These are phyloP conservation scores for Bembecia ichneumoniformis DNA, from an alignment of 2,888 invertebrate species.

Conservation along the genomic window DNA sequence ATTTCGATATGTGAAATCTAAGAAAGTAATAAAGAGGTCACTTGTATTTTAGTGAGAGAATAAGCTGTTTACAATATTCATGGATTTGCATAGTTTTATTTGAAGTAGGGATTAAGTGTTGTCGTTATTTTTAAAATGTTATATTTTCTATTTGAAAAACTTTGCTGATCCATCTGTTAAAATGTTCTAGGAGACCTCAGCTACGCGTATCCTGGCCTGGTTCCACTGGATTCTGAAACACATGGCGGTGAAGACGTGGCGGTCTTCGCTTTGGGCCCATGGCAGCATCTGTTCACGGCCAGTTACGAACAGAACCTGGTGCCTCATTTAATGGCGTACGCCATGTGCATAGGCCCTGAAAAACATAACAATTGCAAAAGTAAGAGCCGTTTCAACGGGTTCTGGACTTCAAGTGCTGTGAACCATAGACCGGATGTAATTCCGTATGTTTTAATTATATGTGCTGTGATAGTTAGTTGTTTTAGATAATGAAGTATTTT, in stretches of 20 bases:
- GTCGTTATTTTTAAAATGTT: too few species aligned
- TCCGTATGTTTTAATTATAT: slow-evolving; percentile 1
- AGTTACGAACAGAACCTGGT: slow-evolving; percentile 84
- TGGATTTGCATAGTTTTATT: too few species aligned
- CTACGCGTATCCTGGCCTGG: slow-evolving; percentile 73
- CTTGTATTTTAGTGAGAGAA: too few species aligned
- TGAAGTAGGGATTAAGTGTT: too few species aligned
- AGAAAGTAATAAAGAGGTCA: too few species aligned
- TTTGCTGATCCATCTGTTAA: too few species aligned
- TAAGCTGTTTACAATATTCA: too few species aligned
- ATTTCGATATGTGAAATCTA: too few species aligned
- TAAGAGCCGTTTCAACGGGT: slow-evolving; percentile 14
- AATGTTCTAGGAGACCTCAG: slow-evolving; percentile 44
- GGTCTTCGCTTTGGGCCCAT: slow-evolving; percentile 80
- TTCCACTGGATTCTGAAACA: slow-evolving; percentile 76
- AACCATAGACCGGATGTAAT: slow-evolving; percentile 7
- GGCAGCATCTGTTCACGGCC: slow-evolving; percentile 85
- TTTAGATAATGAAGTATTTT: slow-evolving; percentile 3
- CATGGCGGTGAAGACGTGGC: slow-evolving; percentile 86
- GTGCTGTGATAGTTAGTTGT: slow-evolving; percentile 11
- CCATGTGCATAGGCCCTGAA: slow-evolving; percentile 76
- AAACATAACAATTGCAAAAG: slow-evolving; percentile 51
- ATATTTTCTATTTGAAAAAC: too few species aligned
- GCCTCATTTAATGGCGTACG: slow-evolving; percentile 82
- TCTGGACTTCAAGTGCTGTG: slow-evolving; percentile 17